phyloP scores from a whole-genome alignment of 53 echinoderm and acorn worm species.

The Holothuria scabra region DNA sequence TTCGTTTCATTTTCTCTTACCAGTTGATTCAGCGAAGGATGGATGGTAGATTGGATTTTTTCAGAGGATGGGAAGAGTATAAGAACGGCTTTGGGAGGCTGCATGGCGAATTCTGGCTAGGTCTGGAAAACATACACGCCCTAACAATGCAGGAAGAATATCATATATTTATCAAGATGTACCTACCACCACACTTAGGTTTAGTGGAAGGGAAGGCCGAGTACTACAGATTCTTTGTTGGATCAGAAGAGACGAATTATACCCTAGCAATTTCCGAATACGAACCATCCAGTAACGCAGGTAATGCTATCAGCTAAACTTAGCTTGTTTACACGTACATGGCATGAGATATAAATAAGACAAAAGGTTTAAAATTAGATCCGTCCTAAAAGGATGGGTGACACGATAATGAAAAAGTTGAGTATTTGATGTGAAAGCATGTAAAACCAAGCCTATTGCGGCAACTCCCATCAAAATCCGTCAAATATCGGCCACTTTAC shows the following conservation, averaged over 20 bases:
- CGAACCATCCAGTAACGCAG: slow-evolving; percentile 65
- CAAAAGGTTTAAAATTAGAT: too few species aligned
- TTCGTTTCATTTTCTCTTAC: neutral
- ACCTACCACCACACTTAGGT: slow-evolving; percentile 58
- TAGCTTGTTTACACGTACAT: too few species aligned
- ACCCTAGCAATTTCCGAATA: slow-evolving; percentile 72
- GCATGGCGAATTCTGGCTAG: slow-evolving; percentile 89
- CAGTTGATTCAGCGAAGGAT: slow-evolving; percentile 84
- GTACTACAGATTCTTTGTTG: slow-evolving; percentile 74
- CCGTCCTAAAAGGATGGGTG: too few species aligned
- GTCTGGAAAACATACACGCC: slow-evolving; percentile 78
- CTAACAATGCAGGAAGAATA: slow-evolving; percentile 77
- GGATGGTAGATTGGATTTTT: slow-evolving; percentile 84
- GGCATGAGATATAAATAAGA: too few species aligned
- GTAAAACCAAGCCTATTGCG: too few species aligned
- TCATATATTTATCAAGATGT: slow-evolving; percentile 74
- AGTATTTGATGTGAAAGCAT: too few species aligned
- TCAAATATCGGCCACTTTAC: too few species aligned
- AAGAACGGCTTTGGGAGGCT: slow-evolving; percentile 77
- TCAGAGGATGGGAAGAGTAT: slow-evolving; percentile 81
- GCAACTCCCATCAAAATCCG: too few species aligned
- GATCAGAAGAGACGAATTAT: slow-evolving; percentile 78
- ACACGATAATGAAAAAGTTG: too few species aligned
- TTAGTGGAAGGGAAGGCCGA: slow-evolving; percentile 64
- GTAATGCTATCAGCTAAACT: slow-evolving; percentile 21